Evolutionary conservation across 2,888 invertebrate species (phyloP).

Genomic region (Anoncus sp.): DNA sequence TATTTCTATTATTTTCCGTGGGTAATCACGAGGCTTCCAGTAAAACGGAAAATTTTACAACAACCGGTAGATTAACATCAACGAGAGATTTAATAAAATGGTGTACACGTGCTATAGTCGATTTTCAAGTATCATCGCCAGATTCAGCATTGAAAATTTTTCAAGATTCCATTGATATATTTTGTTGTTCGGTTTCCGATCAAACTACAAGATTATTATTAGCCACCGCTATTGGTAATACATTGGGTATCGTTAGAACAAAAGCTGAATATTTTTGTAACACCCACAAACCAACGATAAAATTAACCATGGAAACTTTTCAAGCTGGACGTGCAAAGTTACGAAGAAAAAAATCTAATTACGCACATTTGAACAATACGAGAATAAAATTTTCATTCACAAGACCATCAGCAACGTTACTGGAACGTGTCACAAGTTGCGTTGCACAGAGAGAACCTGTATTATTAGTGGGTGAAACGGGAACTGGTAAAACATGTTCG

Average conservation of each 20-base stretch:
- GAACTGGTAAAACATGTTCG: constrained; percentile 98
- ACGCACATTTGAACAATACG: constrained; percentile 81
- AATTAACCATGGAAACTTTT: constrained; percentile 85
- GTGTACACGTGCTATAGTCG: constrained; percentile 91
- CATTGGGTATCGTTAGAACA: constrained; percentile 92
- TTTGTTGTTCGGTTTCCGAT: constrained; percentile 90
- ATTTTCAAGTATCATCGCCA: constrained; percentile 90
- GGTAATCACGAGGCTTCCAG: constrained; percentile 87
- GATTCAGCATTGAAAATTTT: constrained; percentile 89
- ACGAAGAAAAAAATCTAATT: constrained; percentile 69
- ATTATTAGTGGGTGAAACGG: constrained; percentile 98
- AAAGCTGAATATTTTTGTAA: constrained; percentile 92
- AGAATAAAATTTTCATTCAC: constrained; percentile 91
- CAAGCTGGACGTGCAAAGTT: constrained; percentile 88
- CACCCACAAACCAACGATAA: constrained; percentile 91
- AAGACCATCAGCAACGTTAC: constrained; percentile 90
- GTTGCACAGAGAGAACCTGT: constrained; percentile 94
- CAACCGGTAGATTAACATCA: constrained; percentile 88
- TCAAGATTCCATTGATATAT: constrained; percentile 96
- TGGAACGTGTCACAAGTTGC: constrained; percentile 95
- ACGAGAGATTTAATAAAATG: constrained; percentile 97
- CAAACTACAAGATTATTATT: constrained; percentile 86
- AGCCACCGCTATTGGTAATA: constrained; percentile 90
- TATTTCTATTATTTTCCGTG: constrained; percentile 92
- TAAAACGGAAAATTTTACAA: constrained; percentile 79